Evolutionary conservation across 1,140 invertebrate species (phyloP).

Genomic region (Atta cephalotes): DNA sequence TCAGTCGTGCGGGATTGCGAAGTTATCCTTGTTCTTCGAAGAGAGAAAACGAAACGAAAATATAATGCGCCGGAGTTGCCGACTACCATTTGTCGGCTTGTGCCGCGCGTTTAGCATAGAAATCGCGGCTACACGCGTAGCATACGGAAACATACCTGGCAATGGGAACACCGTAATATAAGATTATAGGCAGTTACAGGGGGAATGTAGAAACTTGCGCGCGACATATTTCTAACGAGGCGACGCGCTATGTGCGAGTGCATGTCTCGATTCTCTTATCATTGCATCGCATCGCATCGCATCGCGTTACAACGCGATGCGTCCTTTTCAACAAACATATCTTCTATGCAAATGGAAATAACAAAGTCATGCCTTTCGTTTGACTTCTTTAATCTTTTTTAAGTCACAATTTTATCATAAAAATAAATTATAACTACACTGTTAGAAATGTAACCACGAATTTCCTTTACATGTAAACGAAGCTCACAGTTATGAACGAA

Average conservation of each 20-base stretch:
- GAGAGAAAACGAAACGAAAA: conserved; percentile 43
- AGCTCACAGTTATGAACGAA: too few relatives aligned
- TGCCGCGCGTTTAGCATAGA: conserved; percentile 70
- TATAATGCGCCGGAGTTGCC: conserved; percentile 26
- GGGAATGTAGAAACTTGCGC: conserved; percentile 13
- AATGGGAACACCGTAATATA: conserved; percentile 41
- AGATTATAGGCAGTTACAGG: neutral
- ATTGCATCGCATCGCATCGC: too few relatives aligned
- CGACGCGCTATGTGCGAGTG: neutral
- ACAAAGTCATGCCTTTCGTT: neutral
- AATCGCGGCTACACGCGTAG: conserved; percentile 63
- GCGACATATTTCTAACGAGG: conserved; percentile 13
- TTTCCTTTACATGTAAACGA: too few relatives aligned
- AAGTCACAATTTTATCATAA: neutral
- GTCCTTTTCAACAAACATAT: neutral
- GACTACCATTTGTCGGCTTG: conserved; percentile 33
- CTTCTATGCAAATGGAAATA: neutral
- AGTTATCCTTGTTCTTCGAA: neutral
- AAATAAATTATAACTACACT: too few relatives aligned
- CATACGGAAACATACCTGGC: conserved; percentile 52
- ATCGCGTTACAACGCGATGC: too few relatives aligned
- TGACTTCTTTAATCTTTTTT: neutral
- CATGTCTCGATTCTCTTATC: neutral
- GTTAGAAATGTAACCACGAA: too few relatives aligned
- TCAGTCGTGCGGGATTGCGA: conserved; percentile 2